Base-by-base conservation (phyloP, 92 coral and sea anemone genomes). In the Pocillopora meandrina region DNA sequence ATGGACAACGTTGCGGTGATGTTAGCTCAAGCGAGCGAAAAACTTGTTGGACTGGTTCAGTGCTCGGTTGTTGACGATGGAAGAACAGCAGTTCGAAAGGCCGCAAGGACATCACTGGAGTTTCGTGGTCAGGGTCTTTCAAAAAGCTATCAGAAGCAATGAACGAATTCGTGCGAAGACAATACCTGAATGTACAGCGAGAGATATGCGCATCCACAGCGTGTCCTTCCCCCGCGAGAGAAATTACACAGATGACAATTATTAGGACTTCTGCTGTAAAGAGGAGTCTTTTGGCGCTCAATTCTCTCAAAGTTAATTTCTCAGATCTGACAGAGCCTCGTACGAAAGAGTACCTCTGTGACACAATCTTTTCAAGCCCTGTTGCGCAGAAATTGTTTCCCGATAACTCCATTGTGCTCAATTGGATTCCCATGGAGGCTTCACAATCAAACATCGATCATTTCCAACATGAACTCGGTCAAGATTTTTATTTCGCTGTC, bases 381-480 rank as follows among this genome's bases (percentile, higher is more conserved):
- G 26, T 26, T 26, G 26, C 26, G 26, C 26, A 26, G 21, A 76
- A 56, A 59, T 82, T 95, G 79, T 88, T 95, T 57, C 85, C 91
- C 67, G 88, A 89, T 75, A 77, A 87, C 26, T 76, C 90, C 42
- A 77, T 93, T 19, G 65, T 93, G 26, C 86, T 91, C 17, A 92
- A 93, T 62, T 89, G 95, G 92, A 93, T 87, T 68, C 98, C 98
- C 0, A 87, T 89, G 79, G 93, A 93, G 80, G 92, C 90, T 21
- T 31, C 72, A 42, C 84, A 81, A 61, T 87, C 93, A 66, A 95
- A 95, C 78, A 56, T 87, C 69, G 89, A 91, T 74, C 91, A 88
- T 77, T 61, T 93, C 35, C 84, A 77, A 65, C 91, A 84, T 35
- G 98, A 93, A 33, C 0, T 26, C 26, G 26, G 26, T 26, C 36